Base-by-base conservation (phyloP, 2,113 vertebrate species). In the Tupaia tana region DNA sequence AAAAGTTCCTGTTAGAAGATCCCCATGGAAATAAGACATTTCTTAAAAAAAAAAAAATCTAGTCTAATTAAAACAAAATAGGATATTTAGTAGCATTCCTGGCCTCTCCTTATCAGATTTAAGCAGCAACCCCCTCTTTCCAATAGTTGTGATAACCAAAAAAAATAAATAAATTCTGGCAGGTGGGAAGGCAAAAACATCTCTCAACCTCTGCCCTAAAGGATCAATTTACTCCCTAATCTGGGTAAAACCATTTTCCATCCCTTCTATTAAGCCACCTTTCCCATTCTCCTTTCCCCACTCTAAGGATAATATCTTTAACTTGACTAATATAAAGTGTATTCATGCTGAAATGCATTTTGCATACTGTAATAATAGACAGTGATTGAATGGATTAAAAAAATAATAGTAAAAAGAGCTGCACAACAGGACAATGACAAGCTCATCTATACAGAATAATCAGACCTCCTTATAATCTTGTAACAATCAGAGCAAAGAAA, bases 221-320 rank as follows among this genome's bases (percentile, higher is more conserved):
- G 22, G 15, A 86, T 20, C 13, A n/a, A 25, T 52, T 75, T 89
- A 34, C 24, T 80, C 14, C 70, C 43, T 56, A n/a, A 56, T 4
- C 18, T 29, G 25, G 74, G 7, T 22, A 66, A 73, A 11, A 75
- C 6, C 31, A 24, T 67, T 85, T 56, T 54, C 71, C 3, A n/a
- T 52, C 3, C 18, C 2, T 75, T 52, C n/a, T 18, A 24, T 10
- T 1, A 1, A 15, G 2, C 6, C 2, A 43, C 15, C 8, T 25
- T 86, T 54, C 18, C 34, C 16, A 43, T 54, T 63, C 19, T 83
- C 61, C 12, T 22, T 16, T 34, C 78, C 43, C 13, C 20, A 11
- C 29, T n/a, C 64, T 12, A 52, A 43, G 43, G 43, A 43, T 43
- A 3, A 43, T 43, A 43, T 43, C 43, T 43, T 43, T 43, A 43